Base-by-base conservation (phyloP, 2,113 vertebrate species). In the Probosciger aterrimus region DNA sequence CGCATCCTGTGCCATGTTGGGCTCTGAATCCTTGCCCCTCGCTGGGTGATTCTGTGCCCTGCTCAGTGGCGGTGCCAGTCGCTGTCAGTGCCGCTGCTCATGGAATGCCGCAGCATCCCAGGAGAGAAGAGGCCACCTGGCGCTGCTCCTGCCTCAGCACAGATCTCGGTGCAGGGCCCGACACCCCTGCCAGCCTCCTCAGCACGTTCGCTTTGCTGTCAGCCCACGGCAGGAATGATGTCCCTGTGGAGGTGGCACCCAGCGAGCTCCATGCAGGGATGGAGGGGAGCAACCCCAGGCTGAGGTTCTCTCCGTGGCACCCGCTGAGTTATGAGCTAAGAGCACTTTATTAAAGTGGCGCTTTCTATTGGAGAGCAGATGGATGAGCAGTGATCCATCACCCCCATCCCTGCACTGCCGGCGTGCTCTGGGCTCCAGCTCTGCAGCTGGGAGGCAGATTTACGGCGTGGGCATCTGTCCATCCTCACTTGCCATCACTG, bases 331-430 rank as follows among this genome's bases (percentile, higher is more conserved):
- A 80, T 20, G 92, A 95, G 91, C 87, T 69, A n/a, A 8, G 1
- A 39, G 91, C 82, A 44, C 82, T 91, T 92, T 41, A 82, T 90
- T 91, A 79, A 92, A 93, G 73, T n/a, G 82, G 62, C 33, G 2
- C 79, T 95, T 94, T 53, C 47, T 37, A 7, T 14, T 68, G 77
- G 93, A 93, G 91, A 79, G 83, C 94, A 91, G 89, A 92, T 12
- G 83, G 93, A 79, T 85, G 2, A 16, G 55, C 22, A 15, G 75
- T 37, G 4, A 95, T 94, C 93, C 89, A 82, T 96, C 96, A 80
- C 67, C 30, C 70, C 80, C 55, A 3, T n/a, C 86, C 14, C 33
- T 24, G 46, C 69, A 0, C 86, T 49, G 92, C 76, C 53, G 19
- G 82, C 1, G n/a, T 60, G 86, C 3, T 16, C 82, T 7, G 22